Conservation (phyloP, 2,113 vertebrate species). For the Thamnophis sirtalis region DNA sequence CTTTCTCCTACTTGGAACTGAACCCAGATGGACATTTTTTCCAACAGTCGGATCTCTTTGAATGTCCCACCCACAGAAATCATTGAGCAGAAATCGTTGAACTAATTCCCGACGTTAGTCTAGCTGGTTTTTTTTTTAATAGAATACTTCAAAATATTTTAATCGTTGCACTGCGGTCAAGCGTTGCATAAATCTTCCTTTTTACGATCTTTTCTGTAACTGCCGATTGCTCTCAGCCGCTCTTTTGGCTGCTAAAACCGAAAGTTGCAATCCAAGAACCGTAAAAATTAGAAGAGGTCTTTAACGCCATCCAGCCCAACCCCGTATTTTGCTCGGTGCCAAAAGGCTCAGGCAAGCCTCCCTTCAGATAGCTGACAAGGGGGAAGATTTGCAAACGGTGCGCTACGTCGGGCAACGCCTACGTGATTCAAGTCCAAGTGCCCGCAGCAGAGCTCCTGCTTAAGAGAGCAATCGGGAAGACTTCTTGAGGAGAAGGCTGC, state of each 20-base stretch:
- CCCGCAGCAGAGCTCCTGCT: neutral
- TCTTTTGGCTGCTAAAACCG: neutral
- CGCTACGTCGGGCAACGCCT: neutral
- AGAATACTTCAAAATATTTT: neutral
- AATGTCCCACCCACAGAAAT: neutral
- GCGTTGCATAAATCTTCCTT: neutral
- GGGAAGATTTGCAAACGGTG: neutral
- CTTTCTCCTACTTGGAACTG: too few relatives aligned
- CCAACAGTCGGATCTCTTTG: neutral
- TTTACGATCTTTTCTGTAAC: neutral
- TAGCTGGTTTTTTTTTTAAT: neutral
- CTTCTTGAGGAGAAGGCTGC: neutral
- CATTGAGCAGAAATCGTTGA: neutral
- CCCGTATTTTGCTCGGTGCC: neutral
- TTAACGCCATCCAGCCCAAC: neutral
- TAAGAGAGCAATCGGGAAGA: neutral
- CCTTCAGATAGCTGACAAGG: neutral
- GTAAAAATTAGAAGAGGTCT: neutral
- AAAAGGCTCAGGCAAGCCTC: neutral
- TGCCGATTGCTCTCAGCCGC: neutral
- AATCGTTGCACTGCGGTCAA: neutral
- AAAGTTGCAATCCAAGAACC: neutral
- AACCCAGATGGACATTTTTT: too few relatives aligned
- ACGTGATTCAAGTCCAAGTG: neutral
- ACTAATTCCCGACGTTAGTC: neutral